Evolutionary conservation across 1,140 invertebrate species (phyloP).

Genomic region (Protaetia brevitarsis): DNA sequence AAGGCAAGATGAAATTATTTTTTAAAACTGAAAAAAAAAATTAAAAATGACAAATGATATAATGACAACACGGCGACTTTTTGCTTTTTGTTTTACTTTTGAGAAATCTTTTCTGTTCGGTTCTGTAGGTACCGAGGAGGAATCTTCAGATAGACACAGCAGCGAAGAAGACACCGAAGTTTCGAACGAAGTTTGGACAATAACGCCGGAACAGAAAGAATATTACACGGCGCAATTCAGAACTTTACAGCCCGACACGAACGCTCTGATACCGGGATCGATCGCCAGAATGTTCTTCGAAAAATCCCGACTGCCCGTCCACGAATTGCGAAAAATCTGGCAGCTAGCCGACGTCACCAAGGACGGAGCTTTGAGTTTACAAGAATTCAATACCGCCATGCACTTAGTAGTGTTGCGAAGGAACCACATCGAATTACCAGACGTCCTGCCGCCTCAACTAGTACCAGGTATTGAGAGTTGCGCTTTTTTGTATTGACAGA

Average conservation of each 20-base stretch:
- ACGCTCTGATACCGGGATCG: constrained; percentile 75
- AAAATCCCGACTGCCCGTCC: constrained; percentile 87
- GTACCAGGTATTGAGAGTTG: too few species aligned
- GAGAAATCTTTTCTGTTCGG: neutral
- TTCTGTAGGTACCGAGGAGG: constrained; percentile 72
- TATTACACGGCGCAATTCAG: constrained; percentile 93
- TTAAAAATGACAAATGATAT: neutral
- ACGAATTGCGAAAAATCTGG: constrained; percentile 93
- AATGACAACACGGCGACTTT: too few species aligned
- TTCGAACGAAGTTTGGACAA: constrained; percentile 69
- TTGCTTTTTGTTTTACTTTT: too few species aligned
- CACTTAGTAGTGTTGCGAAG: constrained; percentile 85
- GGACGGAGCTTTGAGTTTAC: constrained; percentile 88
- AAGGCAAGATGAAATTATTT: too few species aligned
- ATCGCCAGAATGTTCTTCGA: constrained; percentile 93
- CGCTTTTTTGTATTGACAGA: too few species aligned
- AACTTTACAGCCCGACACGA: constrained; percentile 79
- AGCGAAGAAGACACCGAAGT: constrained; percentile 72
- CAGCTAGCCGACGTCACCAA: constrained; percentile 91
- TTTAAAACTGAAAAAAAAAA: too few species aligned
- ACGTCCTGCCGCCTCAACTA: constrained; percentile 67
- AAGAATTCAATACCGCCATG: constrained; percentile 97
- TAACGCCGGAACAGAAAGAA: constrained; percentile 85
- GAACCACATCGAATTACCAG: constrained; percentile 76
- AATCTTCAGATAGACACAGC: constrained; percentile 81